Evolutionary conservation across 2,113 vertebrate genomes (phyloP), one percentile per base, ranked within the genome.

Genomic region (Oncorhynchus mykiss): DNA sequence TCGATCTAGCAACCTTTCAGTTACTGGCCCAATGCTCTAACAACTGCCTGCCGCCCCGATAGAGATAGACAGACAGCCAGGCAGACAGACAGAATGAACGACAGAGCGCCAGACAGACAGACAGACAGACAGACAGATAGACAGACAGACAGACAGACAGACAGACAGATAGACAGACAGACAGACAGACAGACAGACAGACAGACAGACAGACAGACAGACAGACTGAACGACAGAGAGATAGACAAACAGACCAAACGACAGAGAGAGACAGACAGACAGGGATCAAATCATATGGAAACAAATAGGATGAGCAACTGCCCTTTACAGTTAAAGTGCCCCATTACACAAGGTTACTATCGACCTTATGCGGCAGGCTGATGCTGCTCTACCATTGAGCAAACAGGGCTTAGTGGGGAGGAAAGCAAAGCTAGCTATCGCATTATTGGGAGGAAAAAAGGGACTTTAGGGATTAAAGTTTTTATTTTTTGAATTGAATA

Each of bases 381-480:
- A n/a, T 62, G 65, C 77, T 85, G 75, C 70, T 82, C 73, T 87
- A 69, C 77, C 77, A 78, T 80, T 78, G 45, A 54, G 78, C 80
- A 31, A 34, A 77, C 71, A 75, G 73, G 82, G 77, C 85, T 80
- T 78, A 78, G 72, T 66, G 39, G 39, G 0, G 65, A 70, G 49
- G 84, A 86, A 89, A 78, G 85, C 82, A 85, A 79, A 80, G n/a
- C 13, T 8, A 68, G 79, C 85, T 78, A 74, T 90, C 80, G 78
- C 71, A 84, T 88, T 83, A 83, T 80, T 81, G 69, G 75, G 66
- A 65, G 45, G 67, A 70, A 66, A 79, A 60, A 60, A 66, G 70
- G 78, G 78, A 78, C 83, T 87, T 85, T 82, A 67, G 31, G 86
- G 86, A 86, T 89, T 89, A 84, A 24, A 75, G 31, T 75, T 82